Evolutionary conservation across 1,140 invertebrate species (phyloP).

Genomic region (Plodia interpunctella): DNA sequence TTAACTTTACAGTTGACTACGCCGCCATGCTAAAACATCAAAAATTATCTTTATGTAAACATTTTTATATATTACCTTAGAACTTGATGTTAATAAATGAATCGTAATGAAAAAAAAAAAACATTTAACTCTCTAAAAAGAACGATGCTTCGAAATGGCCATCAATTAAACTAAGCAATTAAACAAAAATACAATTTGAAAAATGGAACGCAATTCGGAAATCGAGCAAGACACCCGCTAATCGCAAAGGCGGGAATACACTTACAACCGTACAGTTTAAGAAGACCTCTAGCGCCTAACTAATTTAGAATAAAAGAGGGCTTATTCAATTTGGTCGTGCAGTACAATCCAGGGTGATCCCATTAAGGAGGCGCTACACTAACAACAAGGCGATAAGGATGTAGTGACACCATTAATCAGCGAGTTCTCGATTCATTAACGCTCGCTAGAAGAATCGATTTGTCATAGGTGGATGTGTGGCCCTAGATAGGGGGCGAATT

Average conservation of each 20-base stretch:
- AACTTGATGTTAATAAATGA: no score
- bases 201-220: constrained; percentile 24
- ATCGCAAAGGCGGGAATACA: constrained; percentile 22
- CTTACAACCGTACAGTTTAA: constrained; percentile 15
- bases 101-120: no score
- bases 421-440: constrained; percentile 54
- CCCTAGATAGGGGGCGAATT: constrained; percentile 30
- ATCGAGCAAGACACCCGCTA: constrained; percentile 24
- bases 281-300: constrained; percentile 4
- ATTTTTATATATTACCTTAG: no score
- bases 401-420: constrained; percentile 58
- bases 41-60: no score
- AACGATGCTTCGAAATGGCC: neutral
- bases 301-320: neutral
- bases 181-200: constrained; percentile 17
- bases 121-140: neutral
- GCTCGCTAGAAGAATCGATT: constrained; percentile 38
- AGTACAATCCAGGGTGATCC: constrained; percentile 30
- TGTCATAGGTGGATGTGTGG: constrained; percentile 50
- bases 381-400: constrained; percentile 38
- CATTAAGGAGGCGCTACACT: constrained; percentile 52
- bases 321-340: constrained; percentile 7
- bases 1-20: no score
- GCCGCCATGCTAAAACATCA: no score
- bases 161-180: no score